These are phyloP conservation scores for Sebastes cheni DNA, from an alignment of 2,797 vertebrate species.

Conservation along the genomic window DNA sequence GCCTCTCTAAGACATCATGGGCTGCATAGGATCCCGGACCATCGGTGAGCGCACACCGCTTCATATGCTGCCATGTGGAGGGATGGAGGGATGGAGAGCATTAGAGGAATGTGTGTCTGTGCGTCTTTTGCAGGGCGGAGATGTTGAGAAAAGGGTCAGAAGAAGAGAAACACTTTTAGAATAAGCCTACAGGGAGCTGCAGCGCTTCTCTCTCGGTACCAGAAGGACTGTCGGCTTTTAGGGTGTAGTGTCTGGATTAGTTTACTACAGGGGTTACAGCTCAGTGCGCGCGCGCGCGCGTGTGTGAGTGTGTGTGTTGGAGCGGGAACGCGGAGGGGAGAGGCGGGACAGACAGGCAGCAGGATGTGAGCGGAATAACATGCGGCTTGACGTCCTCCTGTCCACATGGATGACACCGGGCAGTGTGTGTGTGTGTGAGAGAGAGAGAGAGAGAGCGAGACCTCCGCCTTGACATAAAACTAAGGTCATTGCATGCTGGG, in stretches of 20 bases:
- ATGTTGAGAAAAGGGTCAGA: neutral
- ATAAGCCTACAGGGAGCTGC: slow-evolving; percentile 22
- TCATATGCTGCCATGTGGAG: slow-evolving; percentile 46
- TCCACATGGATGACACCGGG: slow-evolving; percentile 63
- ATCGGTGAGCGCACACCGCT: slow-evolving; percentile 77
- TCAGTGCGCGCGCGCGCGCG: slow-evolving; percentile 4
- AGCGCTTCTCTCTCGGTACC: neutral
- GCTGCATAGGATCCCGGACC: slow-evolving; percentile 85
- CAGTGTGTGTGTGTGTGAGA: neutral
- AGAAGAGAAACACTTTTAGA: neutral
- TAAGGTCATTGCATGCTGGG: slow-evolving; percentile 73
- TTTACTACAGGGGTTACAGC: slow-evolving; percentile 38
- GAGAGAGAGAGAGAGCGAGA: slow-evolving; percentile 29
- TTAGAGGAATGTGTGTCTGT: neutral
- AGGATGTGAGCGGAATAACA: slow-evolving; percentile 62
- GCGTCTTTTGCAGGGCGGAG: neutral
- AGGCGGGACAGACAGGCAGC: slow-evolving; percentile 52
- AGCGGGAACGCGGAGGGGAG: slow-evolving; percentile 15
- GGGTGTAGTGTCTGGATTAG: neutral
- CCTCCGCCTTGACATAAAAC: slow-evolving; percentile 57
- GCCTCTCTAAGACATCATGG: slow-evolving; percentile 82
- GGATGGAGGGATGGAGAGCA: neutral
- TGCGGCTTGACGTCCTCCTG: slow-evolving; percentile 37
- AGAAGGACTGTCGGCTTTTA: neutral
- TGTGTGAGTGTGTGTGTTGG: neutral